Evolutionary conservation across 2,888 invertebrate genomes (phyloP), one percentile per base, ranked within the genome.

Genomic region (Tetragonisca angustula): DNA sequence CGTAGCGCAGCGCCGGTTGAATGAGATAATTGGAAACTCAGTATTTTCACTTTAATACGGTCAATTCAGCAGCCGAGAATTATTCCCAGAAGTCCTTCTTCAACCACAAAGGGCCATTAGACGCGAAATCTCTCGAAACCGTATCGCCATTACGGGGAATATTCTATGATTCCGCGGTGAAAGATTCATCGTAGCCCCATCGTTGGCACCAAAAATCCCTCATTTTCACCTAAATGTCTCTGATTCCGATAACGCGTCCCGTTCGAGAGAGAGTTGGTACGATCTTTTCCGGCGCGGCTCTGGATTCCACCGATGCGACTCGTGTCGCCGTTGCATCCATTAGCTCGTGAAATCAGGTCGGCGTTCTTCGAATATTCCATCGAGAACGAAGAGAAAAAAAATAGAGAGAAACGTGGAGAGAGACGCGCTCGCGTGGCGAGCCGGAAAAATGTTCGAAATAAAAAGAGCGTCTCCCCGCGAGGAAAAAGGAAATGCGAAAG

Each of bases 261-360:
- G 21, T 67, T 50, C 73, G 36, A 43, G 27, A 24, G 36, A 43
- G 43, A 24, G 52, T 43, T 24, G 17, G 43, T 5, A 54, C 70
- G 59, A 56, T 64, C 43, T 62, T 32, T 76, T 76, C 49, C n/a
- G 27, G 27, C 6, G 17, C 24, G 19, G 0, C 36, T 27, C 2
- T 52, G 32, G 24, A 72, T 56, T 72, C 54, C 50, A 59, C 52
- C 56, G 13, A 36, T 59, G 71, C 36, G 72, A 71, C 9, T 43
- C 27, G 50, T 11, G 50, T 73, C 49, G 27, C 6, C 79, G 27
- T 72, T 75, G 61, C 61, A 56, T 80, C 76, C 76, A 80, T 80
- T 83, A 83, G 62, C 67, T 49, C 54, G 72, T 36, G 64, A 56
- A 83, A 72, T 72, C 71, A 54, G 79, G 62, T 68, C 69, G 64